Evolutionary conservation across 2,797 vertebrate species (phyloP).

Genomic region (Rhinella marina): DNA sequence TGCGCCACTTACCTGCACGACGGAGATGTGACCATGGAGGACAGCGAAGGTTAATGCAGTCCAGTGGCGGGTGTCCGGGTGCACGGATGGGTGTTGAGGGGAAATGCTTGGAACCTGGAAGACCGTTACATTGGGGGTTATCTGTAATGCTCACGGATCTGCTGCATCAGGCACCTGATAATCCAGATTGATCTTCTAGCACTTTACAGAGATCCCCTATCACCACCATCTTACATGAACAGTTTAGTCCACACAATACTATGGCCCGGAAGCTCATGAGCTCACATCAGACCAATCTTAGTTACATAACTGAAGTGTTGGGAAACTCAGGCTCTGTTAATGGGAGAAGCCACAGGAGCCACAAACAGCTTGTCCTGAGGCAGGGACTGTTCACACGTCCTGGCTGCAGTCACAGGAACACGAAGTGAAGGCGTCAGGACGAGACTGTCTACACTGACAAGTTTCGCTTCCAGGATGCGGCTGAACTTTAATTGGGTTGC

Average conservation of each 20-base stretch:
- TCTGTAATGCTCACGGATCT: background rate
- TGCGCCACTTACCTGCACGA: slow-evolving; percentile 86
- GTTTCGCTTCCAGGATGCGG: background rate
- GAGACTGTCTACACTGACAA: background rate
- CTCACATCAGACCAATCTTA: background rate
- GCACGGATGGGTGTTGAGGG: slow-evolving; percentile 86
- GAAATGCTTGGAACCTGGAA: slow-evolving; percentile 88
- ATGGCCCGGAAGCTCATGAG: too few species aligned
- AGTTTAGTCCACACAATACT: too few species aligned
- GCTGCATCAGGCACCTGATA: too few species aligned
- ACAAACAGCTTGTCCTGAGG: background rate
- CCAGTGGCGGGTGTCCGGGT: slow-evolving; percentile 95
- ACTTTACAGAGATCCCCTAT: too few species aligned
- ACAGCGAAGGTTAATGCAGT: slow-evolving; percentile 92
- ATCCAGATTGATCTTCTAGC: too few species aligned
- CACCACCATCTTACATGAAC: too few species aligned
- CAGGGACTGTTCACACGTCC: background rate
- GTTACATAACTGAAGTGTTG: background rate
- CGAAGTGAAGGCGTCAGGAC: background rate
- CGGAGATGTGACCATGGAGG: slow-evolving; percentile 94
- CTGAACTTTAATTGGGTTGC: background rate
- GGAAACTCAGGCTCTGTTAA: background rate
- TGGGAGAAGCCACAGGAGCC: slow-evolving; percentile 24
- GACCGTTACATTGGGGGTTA: background rate
- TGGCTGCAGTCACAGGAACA: background rate